Evolutionary conservation across 2,797 vertebrate species (phyloP).

Genomic region (Danio albolineatus): DNA sequence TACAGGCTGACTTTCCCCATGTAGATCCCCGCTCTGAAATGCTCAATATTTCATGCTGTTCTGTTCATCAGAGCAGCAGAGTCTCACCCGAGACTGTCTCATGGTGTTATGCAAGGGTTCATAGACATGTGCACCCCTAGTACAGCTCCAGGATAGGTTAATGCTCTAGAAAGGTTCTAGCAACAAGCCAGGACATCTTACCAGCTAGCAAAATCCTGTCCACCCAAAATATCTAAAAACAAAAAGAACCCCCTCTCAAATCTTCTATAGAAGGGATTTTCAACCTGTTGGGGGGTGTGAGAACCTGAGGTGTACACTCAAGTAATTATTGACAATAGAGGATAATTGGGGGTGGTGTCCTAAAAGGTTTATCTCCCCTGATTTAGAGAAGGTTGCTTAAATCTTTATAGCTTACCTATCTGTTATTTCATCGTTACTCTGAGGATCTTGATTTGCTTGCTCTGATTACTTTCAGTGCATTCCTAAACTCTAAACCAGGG

Average conservation of each 20-base stretch:
- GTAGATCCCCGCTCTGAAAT: slow-evolving; percentile 5
- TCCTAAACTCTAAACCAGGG: too few relatives aligned
- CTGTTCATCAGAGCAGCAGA: slow-evolving; percentile 32
- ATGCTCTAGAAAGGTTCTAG: not conserved
- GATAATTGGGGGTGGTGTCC: too few relatives aligned
- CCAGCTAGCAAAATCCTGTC: not conserved
- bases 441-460: not conserved
- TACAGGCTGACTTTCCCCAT: slow-evolving; percentile 17
- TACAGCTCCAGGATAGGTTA: not conserved
- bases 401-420: not conserved
- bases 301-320: too few relatives aligned
- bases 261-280: too few relatives aligned
- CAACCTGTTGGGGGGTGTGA: too few relatives aligned
- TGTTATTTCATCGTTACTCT: not conserved
- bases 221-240: not conserved
- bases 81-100: slow-evolving; percentile 30
- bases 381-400: not conserved
- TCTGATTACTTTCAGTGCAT: not conserved
- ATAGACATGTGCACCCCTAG: not conserved
- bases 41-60: slow-evolving; percentile 33
- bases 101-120: slow-evolving; percentile 28
- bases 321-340: too few relatives aligned
- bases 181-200: not conserved
- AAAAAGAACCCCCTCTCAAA: not conserved
- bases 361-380: too few relatives aligned